phyloP scores from a whole-genome alignment of 2,113 vertebrate species.

The Rhynchomys soricoides region DNA sequence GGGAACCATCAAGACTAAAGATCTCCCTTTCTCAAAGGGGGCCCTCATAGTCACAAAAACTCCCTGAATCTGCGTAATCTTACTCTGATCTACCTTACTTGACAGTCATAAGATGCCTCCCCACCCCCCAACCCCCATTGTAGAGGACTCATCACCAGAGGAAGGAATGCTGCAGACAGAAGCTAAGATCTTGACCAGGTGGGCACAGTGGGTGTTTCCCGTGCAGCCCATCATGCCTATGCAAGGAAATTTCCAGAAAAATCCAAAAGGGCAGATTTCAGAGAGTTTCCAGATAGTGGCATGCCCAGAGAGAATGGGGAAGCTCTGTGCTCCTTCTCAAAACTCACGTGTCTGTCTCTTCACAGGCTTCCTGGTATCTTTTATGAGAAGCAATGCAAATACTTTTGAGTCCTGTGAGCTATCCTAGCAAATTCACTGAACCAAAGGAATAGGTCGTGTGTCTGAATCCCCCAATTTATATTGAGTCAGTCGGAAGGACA shows the following conservation, averaged over 20 bases:
- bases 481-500: neutral
- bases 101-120: neutral
- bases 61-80: neutral
- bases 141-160: neutral
- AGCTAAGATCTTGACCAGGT: neutral
- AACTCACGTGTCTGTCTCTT: neutral
- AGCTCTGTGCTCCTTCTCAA: neutral
- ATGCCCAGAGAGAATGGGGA: neutral
- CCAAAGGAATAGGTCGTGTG: neutral
- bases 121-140: neutral
- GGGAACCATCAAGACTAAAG: neutral
- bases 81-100: neutral
- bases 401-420: neutral
- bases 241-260: neutral
- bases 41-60: neutral
- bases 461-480: neutral
- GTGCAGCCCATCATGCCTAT: neutral
- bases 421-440: neutral
- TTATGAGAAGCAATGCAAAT: neutral
- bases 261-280: neutral
- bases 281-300: neutral
- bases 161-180: neutral
- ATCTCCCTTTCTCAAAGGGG: neutral
- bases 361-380: too few relatives aligned
- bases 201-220: neutral